A percentile compares a stretch with the other conserved stretches of the same genome.
Conservation (phyloP, 2,113 vertebrate genomes). For the Nycticorax nycticorax region DNA sequence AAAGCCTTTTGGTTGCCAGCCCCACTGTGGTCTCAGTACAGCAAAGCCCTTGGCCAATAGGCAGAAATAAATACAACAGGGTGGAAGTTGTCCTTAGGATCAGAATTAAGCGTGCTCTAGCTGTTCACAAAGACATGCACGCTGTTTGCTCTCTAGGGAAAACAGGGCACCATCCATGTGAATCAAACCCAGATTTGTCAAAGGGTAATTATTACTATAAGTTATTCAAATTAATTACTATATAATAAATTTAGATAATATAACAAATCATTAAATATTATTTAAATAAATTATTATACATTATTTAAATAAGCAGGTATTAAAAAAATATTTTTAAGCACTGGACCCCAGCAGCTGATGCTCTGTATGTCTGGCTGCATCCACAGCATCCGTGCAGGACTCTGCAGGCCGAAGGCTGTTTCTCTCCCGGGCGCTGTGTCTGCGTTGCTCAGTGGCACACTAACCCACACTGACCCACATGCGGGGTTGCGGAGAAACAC, state of each 20-base stretch:
- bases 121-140: background rate
- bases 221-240: background rate
- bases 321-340: background rate
- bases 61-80: background rate
- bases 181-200: background rate
- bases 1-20: background rate
- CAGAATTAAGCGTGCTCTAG: background rate
- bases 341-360: background rate
- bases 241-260: background rate
- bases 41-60: background rate
- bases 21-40: fast-evolving
- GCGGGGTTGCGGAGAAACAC: fast-evolving
- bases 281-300: background rate
- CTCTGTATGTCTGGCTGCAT: background rate
- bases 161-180: fast-evolving
- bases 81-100: background rate
- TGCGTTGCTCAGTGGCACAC: background rate
- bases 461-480: background rate
- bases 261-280: no score
- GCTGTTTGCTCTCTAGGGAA: background rate
- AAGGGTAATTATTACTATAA: background rate
- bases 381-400: background rate
- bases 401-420: background rate
- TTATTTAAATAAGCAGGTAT: background rate
- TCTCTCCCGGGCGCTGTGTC: background rate